Evolutionary conservation across 2,888 invertebrate species (phyloP), one percentile per base, ranked within the genome.

Genomic region (Lasioglossum leucozonium): DNA sequence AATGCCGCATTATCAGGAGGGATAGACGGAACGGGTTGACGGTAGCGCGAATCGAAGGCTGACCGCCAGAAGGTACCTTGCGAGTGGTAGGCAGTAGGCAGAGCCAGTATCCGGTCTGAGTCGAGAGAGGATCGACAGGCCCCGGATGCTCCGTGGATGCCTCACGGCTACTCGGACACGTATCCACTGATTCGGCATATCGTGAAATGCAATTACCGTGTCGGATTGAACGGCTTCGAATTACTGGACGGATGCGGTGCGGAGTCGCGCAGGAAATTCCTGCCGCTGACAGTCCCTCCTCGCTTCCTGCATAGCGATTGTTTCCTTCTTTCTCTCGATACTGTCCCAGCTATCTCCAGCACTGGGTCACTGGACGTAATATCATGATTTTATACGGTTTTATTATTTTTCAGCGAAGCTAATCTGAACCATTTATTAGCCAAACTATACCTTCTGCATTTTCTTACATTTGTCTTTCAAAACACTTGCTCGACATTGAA

Each of bases 161-260:
- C 92, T 88, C 86, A 87, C 85, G 89, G 92, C 86, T 87, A 89
- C 69, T 82, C 88, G 88, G 89, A 91, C 91, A 91, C 92, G 91
- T 91, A 91, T 90, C 90, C 89, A 91, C 88, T 91, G 85, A 81
- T 82, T 91, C 91, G 91, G 91, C 91, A 91, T 93, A 93, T 93
- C 91, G 91, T 90, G 91, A 93, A 94, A 94, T 93, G 92, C 90
- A 94, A 94, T 94, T 94, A 94, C 91, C 89, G 88, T 88, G 84
- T 83, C 84, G 91, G 91, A 93, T 93, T 93, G 92, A 78, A 72
- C 72, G 34, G 65, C 74, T 30, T 72, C 75, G 85, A 84, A 84
- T 84, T 84, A 79, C 84, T 75, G 74, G 26, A 22, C 55, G 44
- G 44, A 42, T 22, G 22, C 55, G 37, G 75, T 79, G 74, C 44